Percentiles rank a stretch among this genome's conserved stretches.
Conservation (phyloP, 2,797 vertebrate genomes). For the Phalanger gymnotis region DNA sequence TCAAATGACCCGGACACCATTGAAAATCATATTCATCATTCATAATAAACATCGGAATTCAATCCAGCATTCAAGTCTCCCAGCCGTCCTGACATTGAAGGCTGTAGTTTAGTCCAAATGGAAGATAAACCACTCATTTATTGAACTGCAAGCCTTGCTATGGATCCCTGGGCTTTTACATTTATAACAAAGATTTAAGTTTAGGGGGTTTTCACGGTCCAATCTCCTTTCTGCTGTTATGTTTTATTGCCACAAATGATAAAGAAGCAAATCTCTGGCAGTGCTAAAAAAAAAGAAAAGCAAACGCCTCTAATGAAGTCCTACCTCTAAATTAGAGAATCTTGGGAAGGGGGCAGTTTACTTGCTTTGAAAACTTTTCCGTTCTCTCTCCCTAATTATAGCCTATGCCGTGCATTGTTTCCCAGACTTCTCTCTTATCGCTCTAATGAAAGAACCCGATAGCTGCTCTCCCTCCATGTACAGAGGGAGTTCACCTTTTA, state of each 20-base stretch:
- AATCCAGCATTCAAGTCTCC: conserved; percentile 32
- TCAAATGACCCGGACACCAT: conserved; percentile 47
- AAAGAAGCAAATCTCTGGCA: conserved; percentile 44
- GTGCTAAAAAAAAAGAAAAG: conserved; percentile 9
- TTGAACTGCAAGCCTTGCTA: conserved; percentile 30
- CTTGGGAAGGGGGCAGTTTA: not conserved
- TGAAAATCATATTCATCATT: conserved; percentile 42
- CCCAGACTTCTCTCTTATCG: conserved; percentile 39
- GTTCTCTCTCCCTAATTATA: conserved; percentile 4
- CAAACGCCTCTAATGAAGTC: conserved; percentile 32
- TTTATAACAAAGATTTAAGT: not conserved
- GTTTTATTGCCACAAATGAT: conserved; percentile 30
- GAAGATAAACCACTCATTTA: conserved; percentile 34
- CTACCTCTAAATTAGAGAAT: not conserved
- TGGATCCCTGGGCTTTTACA: conserved; percentile 14
- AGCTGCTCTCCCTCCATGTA: conserved; percentile 43
- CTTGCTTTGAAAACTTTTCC: conserved; percentile 45
- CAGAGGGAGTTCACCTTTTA: conserved; percentile 13
- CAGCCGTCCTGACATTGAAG: conserved; percentile 54
- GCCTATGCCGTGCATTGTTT: conserved; percentile 26
- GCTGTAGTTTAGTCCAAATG: not conserved
- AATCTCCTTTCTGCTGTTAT: conserved; percentile 34
- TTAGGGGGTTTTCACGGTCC: conserved; percentile 17
- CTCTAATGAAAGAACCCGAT: conserved; percentile 57
- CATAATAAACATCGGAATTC: conserved; percentile 52